A percentile compares a stretch with the other conserved stretches of the same genome.
Conservation (phyloP, 2,797 vertebrate genomes). For the Lycodopsis pacificus region DNA sequence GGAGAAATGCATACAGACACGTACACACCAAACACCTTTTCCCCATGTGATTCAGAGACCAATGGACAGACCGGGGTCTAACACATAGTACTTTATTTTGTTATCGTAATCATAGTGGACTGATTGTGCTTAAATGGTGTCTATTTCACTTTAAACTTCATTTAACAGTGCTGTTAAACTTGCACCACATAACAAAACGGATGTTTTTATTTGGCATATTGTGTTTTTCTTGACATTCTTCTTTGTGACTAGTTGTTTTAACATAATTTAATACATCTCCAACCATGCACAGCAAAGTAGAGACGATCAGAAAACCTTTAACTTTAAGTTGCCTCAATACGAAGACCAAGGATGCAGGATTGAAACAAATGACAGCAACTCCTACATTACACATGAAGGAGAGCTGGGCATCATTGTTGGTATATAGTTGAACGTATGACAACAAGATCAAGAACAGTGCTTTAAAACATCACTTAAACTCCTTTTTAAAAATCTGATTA, state of each 20-base stretch:
- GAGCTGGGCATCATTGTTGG: not conserved
- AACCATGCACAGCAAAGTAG: not conserved
- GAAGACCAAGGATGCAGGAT: too few species aligned
- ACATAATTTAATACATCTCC: not conserved
- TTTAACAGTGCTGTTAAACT: not conserved
- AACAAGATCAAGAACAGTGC: not conserved
- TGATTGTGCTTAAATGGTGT: not conserved
- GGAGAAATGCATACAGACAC: constrained; percentile 53
- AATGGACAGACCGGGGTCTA: constrained; percentile 51
- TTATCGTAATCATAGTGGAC: not conserved
- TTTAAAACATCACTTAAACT: not conserved
- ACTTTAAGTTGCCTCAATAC: not conserved
- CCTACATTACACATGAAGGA: not conserved
- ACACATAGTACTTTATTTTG: constrained; percentile 9
- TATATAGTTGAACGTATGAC: not conserved
- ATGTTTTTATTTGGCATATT: not conserved
- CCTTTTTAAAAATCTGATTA: not conserved
- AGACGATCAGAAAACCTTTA: not conserved
- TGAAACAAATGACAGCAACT: not conserved
- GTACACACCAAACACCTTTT: constrained; percentile 44
- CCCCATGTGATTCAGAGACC: constrained; percentile 60
- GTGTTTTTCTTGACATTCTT: not conserved
- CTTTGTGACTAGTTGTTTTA: not conserved
- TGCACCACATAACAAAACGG: not conserved
- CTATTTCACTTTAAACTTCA: not conserved